Evolutionary conservation across 2,113 vertebrate genomes (phyloP).

Genomic region (Pao palembangensis): DNA sequence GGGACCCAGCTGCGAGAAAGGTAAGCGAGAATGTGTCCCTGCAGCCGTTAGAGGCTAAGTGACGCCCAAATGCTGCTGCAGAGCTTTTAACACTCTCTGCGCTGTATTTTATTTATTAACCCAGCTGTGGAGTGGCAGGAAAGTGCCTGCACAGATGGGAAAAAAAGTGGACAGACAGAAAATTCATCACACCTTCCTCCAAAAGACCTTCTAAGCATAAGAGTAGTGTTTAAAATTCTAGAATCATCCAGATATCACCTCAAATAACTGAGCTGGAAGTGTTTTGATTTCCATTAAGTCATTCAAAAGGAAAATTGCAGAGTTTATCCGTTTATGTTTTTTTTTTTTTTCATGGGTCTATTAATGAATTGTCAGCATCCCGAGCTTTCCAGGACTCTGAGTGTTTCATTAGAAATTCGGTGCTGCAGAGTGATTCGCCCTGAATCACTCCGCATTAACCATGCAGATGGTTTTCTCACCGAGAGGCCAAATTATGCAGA

Average conservation of each 20-base stretch:
- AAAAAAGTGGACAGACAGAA: slow-evolving; percentile 21
- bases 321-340: slow-evolving; percentile 8
- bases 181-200: slow-evolving; percentile 20
- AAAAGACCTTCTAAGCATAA: too few relatives aligned
- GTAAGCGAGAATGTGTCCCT: slow-evolving; percentile 62
- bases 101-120: slow-evolving; percentile 57
- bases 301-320: slow-evolving; percentile 4
- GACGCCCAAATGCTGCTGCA: slow-evolving; percentile 29
- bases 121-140: slow-evolving; percentile 19
- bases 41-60: slow-evolving; percentile 4
- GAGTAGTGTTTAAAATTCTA: not conserved
- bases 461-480: slow-evolving; percentile 59
- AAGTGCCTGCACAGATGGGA: slow-evolving; percentile 23
- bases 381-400: slow-evolving; percentile 24
- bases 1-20: slow-evolving; percentile 83
- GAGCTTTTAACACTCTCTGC: slow-evolving; percentile 54
- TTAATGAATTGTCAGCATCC: slow-evolving; percentile 44
- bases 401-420: slow-evolving; percentile 46
- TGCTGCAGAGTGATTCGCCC: slow-evolving; percentile 30
- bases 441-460: slow-evolving; percentile 46
- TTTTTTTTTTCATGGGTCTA: slow-evolving; percentile 24
- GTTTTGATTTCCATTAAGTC: too few relatives aligned
- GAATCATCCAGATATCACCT: too few relatives aligned
- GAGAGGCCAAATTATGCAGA: slow-evolving; percentile 54
- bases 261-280: too few relatives aligned